Conservation (phyloP, 2,888 invertebrate genomes). For the Brenthis daphne region DNA sequence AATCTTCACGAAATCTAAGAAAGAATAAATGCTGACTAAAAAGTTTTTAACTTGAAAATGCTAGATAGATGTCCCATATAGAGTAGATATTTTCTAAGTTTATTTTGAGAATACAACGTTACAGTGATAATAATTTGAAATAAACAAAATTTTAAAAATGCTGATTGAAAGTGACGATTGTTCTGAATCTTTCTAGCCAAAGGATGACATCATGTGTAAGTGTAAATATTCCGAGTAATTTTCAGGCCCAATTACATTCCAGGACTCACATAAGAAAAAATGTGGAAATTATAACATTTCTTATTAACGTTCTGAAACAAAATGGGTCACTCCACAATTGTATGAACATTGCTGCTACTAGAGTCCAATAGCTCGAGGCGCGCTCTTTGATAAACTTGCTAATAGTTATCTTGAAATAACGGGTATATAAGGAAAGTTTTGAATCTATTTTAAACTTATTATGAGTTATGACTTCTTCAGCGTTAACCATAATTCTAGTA, state of each 20-base stretch:
- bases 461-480: slow-evolving; percentile 16
- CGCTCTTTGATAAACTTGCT: slow-evolving; percentile 10
- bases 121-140: too few species aligned
- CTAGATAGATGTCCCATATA: too few species aligned
- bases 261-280: neutral
- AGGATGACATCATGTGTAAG: too few species aligned
- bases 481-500: slow-evolving; percentile 9
- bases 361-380: slow-evolving; percentile 12
- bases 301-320: slow-evolving; percentile 1
- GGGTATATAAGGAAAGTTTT: slow-evolving; percentile 18
- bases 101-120: too few species aligned
- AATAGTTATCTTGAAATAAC: slow-evolving; percentile 11
- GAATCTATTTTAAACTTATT: slow-evolving; percentile 17
- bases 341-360: neutral
- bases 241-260: neutral
- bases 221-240: neutral
- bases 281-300: neutral
- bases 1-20: too few species aligned
- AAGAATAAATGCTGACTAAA: too few species aligned
- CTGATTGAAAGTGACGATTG: too few species aligned
- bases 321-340: slow-evolving; percentile 7
- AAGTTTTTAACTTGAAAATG: too few species aligned
- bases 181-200: too few species aligned
- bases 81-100: too few species aligned
- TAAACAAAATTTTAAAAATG: too few species aligned